These are phyloP conservation scores for Aphelinus atriplicis DNA, from an alignment of 1,140 invertebrate species.

Conservation along the genomic window DNA sequence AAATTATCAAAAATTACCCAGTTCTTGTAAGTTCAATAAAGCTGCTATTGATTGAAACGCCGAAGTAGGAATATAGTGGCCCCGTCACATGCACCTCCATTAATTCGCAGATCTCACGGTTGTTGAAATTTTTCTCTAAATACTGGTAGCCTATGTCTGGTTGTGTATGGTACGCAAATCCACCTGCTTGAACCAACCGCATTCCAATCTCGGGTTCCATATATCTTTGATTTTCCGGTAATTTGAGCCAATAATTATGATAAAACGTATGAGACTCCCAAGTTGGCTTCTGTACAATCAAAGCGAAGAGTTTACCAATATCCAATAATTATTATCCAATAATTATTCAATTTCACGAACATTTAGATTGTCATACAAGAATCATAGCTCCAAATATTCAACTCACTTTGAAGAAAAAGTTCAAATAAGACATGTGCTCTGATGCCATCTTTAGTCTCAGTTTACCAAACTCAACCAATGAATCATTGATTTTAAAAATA, in stretches of 20 bases:
- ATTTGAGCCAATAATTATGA: constrained; percentile 33
- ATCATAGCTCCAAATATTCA: neutral
- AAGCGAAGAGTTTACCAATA: neutral
- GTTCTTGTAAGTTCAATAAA: no score
- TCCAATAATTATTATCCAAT: constrained; percentile 10
- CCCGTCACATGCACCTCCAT: constrained; percentile 19
- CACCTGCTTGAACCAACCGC: constrained; percentile 37
- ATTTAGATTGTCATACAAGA: no score
- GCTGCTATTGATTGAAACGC: no score
- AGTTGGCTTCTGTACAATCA: constrained; percentile 27
- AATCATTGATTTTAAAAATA: constrained; percentile 59
- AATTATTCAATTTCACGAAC: constrained; percentile 8
- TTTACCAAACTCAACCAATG: constrained; percentile 51
- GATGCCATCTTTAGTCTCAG: constrained; percentile 50
- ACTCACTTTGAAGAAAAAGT: constrained; percentile 55
- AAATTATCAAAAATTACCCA: no score
- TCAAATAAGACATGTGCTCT: constrained; percentile 53
- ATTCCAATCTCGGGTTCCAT: constrained; percentile 37
- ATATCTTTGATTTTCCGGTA: constrained; percentile 36
- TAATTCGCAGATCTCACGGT: constrained; percentile 47
- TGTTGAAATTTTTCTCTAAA: constrained; percentile 42
- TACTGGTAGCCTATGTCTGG: constrained; percentile 44
- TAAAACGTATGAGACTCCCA: constrained; percentile 39
- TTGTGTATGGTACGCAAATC: constrained; percentile 45
- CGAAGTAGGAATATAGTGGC: no score